These are phyloP conservation scores for Leucophora obtusa DNA, from an alignment of 2,888 invertebrate species.

Conservation along the genomic window DNA sequence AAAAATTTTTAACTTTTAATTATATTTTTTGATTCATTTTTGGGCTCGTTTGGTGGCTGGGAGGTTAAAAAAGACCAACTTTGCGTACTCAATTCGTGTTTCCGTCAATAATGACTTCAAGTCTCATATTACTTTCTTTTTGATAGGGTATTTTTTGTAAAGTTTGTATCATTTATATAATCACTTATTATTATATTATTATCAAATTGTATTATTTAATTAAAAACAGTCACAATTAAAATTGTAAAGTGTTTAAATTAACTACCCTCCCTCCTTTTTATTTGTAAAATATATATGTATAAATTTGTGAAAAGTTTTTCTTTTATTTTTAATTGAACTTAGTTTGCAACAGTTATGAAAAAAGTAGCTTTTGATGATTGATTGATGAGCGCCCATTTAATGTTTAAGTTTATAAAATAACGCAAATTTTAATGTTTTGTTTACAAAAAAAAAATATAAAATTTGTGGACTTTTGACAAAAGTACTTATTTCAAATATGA, in stretches of 20 bases:
- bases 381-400: conserved; percentile 36
- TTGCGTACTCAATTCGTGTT: not conserved
- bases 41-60: too few relatives aligned
- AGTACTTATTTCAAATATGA: too few relatives aligned
- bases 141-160: conserved; percentile 34
- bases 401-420: conserved; percentile 26
- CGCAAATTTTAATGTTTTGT: conserved; percentile 32
- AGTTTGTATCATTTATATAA: not conserved
- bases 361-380: conserved; percentile 30
- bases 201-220: conserved; percentile 23
- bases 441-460: not conserved
- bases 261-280: not conserved
- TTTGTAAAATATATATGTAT: conserved; percentile 50
- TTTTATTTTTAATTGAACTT: conserved; percentile 35
- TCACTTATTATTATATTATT: not conserved
- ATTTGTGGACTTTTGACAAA: too few relatives aligned
- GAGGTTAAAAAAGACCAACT: conserved; percentile 14
- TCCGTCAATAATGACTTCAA: not conserved
- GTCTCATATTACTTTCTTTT: conserved; percentile 14
- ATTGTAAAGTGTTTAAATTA: conserved; percentile 41
- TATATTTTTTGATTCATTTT: too few relatives aligned
- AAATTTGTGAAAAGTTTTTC: conserved; percentile 27
- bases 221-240: conserved; percentile 52
- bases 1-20: too few relatives aligned
- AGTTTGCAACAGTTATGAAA: conserved; percentile 22